phyloP scores from a whole-genome alignment of 2,113 vertebrate genomes.

The Mastomys natalensis region DNA sequence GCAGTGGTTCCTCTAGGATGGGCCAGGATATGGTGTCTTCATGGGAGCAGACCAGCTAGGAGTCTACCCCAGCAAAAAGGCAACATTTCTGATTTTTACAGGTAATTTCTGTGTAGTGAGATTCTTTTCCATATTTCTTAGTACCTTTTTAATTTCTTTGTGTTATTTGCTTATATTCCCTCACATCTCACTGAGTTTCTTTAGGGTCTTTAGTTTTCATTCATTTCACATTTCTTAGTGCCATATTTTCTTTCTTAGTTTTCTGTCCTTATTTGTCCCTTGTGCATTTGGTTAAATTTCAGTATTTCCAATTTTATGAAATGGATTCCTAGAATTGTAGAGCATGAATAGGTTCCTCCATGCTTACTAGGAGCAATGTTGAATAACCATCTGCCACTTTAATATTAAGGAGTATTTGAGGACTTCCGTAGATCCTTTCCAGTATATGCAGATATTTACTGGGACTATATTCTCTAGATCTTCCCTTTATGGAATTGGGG shows the following conservation, averaged over 20 bases:
- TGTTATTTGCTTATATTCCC: not conserved
- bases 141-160: not conserved
- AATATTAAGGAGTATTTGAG: not conserved
- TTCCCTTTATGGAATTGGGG: not conserved
- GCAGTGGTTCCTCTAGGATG: no score
- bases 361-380: not conserved
- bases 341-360: not conserved
- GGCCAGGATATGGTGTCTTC: no score
- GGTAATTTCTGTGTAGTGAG: not conserved
- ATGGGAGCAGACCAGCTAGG: no score
- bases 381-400: not conserved
- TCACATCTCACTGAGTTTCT: not conserved
- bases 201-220: not conserved
- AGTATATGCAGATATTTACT: not conserved
- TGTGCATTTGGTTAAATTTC: not conserved
- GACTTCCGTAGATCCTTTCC: not conserved
- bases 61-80: no score
- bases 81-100: not conserved
- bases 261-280: not conserved
- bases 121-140: not conserved
- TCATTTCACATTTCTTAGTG: not conserved
- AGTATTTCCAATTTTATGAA: not conserved
- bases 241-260: not conserved
- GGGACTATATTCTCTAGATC: not conserved
- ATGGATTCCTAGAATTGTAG: not conserved